phyloP scores from a whole-genome alignment of 2,113 vertebrate species.

The Leuciscus idus region DNA sequence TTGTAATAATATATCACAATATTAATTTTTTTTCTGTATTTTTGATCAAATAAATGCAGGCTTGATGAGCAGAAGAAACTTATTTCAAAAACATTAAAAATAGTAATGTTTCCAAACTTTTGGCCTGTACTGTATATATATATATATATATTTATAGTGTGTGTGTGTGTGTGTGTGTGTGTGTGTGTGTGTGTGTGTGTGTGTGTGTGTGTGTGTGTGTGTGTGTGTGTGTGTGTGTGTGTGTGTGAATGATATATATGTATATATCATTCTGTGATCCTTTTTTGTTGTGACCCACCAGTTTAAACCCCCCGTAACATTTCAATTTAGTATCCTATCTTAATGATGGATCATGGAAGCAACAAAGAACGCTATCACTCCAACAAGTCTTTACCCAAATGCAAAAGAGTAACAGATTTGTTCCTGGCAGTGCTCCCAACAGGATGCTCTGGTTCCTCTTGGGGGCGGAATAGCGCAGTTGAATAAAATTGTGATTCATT shows the following conservation, averaged over 20 bases:
- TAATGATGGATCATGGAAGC: neutral
- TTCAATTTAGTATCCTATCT: neutral
- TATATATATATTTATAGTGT: too few relatives aligned
- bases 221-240: too few relatives aligned
- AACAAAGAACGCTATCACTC: neutral
- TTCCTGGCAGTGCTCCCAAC: neutral
- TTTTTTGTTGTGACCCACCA: neutral
- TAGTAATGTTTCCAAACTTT: too few relatives aligned
- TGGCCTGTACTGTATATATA: too few relatives aligned
- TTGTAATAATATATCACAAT: too few relatives aligned
- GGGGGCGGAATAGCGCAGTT: conserved; percentile 1
- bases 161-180: too few relatives aligned
- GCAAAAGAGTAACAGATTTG: neutral
- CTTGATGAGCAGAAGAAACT: too few relatives aligned
- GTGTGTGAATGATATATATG: neutral
- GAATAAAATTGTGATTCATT: neutral
- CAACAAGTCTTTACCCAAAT: neutral
- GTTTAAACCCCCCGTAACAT: neutral
- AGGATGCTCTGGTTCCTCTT: neutral
- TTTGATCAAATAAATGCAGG: too few relatives aligned
- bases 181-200: too few relatives aligned
- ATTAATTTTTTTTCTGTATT: too few relatives aligned
- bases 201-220: too few relatives aligned
- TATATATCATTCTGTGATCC: neutral
- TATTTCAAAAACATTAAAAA: too few relatives aligned